Base-by-base conservation (phyloP, 2,888 invertebrate genomes). In the Magallana nippona region DNA sequence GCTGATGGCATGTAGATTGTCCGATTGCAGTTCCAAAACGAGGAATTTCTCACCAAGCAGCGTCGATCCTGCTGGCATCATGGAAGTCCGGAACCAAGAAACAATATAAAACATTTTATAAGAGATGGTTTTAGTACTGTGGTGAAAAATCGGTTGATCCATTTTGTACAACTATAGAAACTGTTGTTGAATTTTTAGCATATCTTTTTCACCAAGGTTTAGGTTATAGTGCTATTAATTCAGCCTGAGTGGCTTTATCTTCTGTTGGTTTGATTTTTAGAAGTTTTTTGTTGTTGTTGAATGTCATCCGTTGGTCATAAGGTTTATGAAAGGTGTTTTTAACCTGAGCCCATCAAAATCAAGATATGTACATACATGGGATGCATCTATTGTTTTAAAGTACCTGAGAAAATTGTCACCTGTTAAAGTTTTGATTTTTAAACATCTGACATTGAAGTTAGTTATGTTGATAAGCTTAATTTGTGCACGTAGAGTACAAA, bases 261-360 rank as follows among this genome's bases (percentile, higher is more conserved):
- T 44, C 44, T 44, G 44, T 44, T 44, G 44, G 44, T 44, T 44
- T 44, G 5, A 44, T 44, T 87, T 22, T 87, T 79, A 63, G 15
- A 55, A 58, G 10, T 82, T 83, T 79, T 10, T 82, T 32, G 79
- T 83, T 62, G 84, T 82, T 32, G 79, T 83, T 62, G 84, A 84
- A 10, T 79, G 79, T 15, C 84, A 87, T 84, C 86, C 86, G 19
- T n/a, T 80, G 11, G 82, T 87, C 10, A 81, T 86, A 32, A 44
- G 85, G 77, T 87, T 84, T 86, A 55, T 88, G 82, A 88, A 79
- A 77, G 88, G 88, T 32, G 84, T 88, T n/a, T 86, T 60, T 80
- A 84, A 85, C 80, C 32, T 83, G 22, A 77, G 81, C 19, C 84
- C 85, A 22, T 57, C 85, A 22, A 77, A 58, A 55, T 83, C 77